A percentile compares a stretch with the other conserved stretches of the same genome.
phyloP scores from a whole-genome alignment of 2,888 invertebrate genomes.

The Junonia oenone region DNA sequence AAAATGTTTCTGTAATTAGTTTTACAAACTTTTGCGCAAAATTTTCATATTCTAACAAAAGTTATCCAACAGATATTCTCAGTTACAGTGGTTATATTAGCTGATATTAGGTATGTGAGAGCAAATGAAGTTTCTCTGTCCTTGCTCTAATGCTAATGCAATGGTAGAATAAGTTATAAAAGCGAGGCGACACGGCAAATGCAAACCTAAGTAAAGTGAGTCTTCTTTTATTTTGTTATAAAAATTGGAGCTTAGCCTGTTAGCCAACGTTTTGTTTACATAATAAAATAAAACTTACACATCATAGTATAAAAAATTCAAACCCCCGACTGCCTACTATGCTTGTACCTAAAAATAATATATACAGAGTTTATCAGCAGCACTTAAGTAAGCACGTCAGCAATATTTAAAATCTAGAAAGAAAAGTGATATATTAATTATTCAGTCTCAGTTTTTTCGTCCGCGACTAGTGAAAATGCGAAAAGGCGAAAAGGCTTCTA shows the following conservation, averaged over 20 bases:
- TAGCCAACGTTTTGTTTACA: not conserved
- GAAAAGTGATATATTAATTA: too few species aligned
- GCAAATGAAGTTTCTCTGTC: constrained; percentile 9
- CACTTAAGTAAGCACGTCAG: too few species aligned
- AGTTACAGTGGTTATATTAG: not conserved
- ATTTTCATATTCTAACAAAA: not conserved
- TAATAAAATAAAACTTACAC: too few species aligned
- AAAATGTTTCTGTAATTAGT: not conserved
- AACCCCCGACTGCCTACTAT: too few species aligned
- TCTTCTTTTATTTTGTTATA: not conserved
- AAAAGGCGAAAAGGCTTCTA: not conserved
- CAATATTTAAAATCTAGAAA: too few species aligned
- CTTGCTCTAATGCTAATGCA: constrained; percentile 9
- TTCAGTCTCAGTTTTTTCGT: too few species aligned
- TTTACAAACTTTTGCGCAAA: not conserved
- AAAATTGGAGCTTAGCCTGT: not conserved
- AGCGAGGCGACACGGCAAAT: not conserved
- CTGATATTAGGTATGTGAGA: not conserved
- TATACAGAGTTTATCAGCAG: too few species aligned
- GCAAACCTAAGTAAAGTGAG: not conserved
- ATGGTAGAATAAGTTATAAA: constrained; percentile 3
- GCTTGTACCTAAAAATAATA: too few species aligned
- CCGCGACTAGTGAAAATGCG: not conserved
- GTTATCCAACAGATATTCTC: not conserved
- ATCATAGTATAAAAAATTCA: too few species aligned